phyloP scores from a whole-genome alignment of 1,140 invertebrate species.

The Zaprionus davidi region DNA sequence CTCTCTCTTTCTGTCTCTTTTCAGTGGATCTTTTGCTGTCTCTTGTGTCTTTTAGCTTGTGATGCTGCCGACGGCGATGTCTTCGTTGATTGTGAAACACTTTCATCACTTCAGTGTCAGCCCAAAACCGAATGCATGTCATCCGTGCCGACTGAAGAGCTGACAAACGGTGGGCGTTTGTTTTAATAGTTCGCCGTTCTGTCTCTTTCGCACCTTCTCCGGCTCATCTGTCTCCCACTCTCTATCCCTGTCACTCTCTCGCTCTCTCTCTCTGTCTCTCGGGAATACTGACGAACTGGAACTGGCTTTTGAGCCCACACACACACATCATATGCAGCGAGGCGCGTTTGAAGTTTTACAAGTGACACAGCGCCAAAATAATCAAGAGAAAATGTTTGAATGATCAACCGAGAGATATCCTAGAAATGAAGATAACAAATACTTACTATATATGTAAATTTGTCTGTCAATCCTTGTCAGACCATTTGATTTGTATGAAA shows the following conservation, averaged over 20 bases:
- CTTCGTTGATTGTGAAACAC: conserved; percentile 78
- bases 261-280: conserved; percentile 50
- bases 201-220: conserved; percentile 24
- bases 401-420: not conserved
- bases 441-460: too few relatives aligned
- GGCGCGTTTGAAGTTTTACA: conserved; percentile 39
- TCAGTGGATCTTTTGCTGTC: not conserved
- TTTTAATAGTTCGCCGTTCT: conserved; percentile 72
- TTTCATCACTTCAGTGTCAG: conserved; percentile 73
- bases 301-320: conserved; percentile 70
- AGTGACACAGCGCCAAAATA: conserved; percentile 33
- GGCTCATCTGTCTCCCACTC: not conserved
- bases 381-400: not conserved
- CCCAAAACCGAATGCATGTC: conserved; percentile 64
- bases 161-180: conserved; percentile 72
- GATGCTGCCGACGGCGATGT: conserved; percentile 70
- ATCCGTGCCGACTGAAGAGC: conserved; percentile 48
- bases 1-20: conserved; percentile 10
- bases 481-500: too few relatives aligned
- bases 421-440: too few relatives aligned
- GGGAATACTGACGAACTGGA: conserved; percentile 16
- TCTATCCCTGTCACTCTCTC: conserved; percentile 54
- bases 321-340: conserved; percentile 33
- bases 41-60: conserved; percentile 41
- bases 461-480: too few relatives aligned